phyloP scores from a whole-genome alignment of 2,888 invertebrate genomes.

The Tortricodes alternella region DNA sequence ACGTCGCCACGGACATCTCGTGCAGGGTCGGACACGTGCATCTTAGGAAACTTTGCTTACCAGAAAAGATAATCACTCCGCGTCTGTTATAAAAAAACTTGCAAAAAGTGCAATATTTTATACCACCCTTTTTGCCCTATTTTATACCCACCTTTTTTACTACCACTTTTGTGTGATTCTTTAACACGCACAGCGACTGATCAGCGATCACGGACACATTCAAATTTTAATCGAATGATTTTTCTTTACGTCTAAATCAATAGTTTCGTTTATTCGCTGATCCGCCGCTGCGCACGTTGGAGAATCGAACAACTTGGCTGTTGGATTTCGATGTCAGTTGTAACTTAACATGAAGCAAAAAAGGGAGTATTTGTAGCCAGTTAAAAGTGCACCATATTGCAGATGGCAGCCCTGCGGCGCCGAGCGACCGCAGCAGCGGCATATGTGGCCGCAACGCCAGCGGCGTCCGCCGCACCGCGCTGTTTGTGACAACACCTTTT shows the following conservation, averaged over 20 bases:
- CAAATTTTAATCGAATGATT: too few relatives aligned
- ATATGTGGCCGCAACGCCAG: conserved; percentile 42
- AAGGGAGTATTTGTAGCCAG: neutral
- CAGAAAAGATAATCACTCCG: neutral
- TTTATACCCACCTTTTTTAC: too few relatives aligned
- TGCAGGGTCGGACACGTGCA: conserved; percentile 8
- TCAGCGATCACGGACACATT: too few relatives aligned
- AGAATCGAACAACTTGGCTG: too few relatives aligned
- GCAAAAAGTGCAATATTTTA: too few relatives aligned
- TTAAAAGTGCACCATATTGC: conserved; percentile 2
- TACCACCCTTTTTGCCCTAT: too few relatives aligned
- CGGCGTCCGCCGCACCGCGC: conserved; percentile 38
- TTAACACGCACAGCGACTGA: too few relatives aligned
- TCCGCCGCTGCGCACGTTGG: too few relatives aligned
- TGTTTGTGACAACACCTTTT: conserved; percentile 43
- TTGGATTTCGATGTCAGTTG: too few relatives aligned
- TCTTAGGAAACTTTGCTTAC: neutral
- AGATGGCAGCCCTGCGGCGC: conserved; percentile 13
- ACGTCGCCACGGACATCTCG: conserved; percentile 14
- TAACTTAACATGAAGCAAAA: neutral
- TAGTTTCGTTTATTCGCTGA: too few relatives aligned
- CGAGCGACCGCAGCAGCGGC: conserved; percentile 53
- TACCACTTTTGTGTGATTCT: too few relatives aligned
- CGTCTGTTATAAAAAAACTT: neutral
- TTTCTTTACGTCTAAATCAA: too few relatives aligned